phyloP scores from a whole-genome alignment of 2,888 invertebrate species.

The Zaprionus lineosus region DNA sequence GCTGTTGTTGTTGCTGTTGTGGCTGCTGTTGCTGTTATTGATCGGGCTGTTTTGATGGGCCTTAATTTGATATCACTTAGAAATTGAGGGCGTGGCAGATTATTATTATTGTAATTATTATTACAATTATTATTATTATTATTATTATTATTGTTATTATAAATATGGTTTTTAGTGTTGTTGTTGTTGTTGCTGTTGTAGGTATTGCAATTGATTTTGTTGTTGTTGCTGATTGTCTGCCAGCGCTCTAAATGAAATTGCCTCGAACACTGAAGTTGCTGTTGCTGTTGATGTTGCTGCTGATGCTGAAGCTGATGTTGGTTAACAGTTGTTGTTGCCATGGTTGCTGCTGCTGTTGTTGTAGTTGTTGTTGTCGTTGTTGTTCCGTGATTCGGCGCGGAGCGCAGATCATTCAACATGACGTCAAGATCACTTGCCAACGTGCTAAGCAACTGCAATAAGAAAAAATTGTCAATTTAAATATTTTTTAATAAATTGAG shows the following conservation, averaged over 20 bases:
- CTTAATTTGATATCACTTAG: constrained; percentile 55
- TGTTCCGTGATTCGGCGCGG: constrained; percentile 84
- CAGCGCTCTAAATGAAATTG: constrained; percentile 42
- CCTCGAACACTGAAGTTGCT: constrained; percentile 15
- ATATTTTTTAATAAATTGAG: background rate
- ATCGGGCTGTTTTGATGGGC: constrained; percentile 36
- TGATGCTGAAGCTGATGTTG: constrained; percentile 27
- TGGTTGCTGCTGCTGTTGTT: constrained; percentile 19
- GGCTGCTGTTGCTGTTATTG: constrained; percentile 29
- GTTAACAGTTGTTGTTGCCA: too few relatives aligned
- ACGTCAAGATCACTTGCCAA: constrained; percentile 93
- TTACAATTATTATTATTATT: constrained; percentile 25
- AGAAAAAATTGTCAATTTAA: background rate
- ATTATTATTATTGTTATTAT: constrained; percentile 53
- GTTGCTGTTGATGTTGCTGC: constrained; percentile 54
- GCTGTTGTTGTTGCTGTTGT: constrained; percentile 29
- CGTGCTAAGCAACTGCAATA: constrained; percentile 89
- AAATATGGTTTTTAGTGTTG: constrained; percentile 22
- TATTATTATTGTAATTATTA: constrained; percentile 29
- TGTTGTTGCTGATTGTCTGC: constrained; percentile 31
- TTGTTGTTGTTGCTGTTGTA: constrained; percentile 10
- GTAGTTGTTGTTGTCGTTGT: constrained; percentile 41
- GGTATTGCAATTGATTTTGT: too few relatives aligned
- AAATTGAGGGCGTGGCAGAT: constrained; percentile 46
- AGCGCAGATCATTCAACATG: constrained; percentile 92